Percentiles rank a stretch among this genome's conserved stretches.
phyloP scores from a whole-genome alignment of 2,113 vertebrate species.

The Bos indicus region DNA sequence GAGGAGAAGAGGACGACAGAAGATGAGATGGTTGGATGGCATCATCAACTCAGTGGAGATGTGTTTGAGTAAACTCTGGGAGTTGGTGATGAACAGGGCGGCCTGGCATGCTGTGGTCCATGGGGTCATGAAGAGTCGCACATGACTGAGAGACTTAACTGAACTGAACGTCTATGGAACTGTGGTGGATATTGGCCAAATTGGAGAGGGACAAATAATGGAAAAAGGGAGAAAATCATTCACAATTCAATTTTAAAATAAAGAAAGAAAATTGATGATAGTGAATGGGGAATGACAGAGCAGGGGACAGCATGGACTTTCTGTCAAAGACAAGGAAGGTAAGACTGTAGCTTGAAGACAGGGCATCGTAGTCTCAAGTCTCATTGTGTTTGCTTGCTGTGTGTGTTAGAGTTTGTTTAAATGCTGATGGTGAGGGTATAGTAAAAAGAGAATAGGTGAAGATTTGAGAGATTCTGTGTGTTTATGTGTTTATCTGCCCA shows the following conservation, averaged over 20 bases:
- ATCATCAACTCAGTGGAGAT: not conserved
- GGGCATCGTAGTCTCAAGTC: not conserved
- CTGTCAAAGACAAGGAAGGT: not conserved
- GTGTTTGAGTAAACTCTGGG: not conserved
- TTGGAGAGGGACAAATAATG: not conserved
- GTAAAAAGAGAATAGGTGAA: not conserved
- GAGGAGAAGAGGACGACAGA: rapidly evolving
- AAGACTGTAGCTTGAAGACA: not conserved
- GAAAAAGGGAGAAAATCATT: not conserved
- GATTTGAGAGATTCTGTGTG: not conserved
- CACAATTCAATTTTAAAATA: not conserved
- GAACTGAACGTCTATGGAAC: not conserved
- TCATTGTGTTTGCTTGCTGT: not conserved
- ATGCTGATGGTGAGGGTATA: not conserved
- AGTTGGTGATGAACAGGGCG: not conserved
- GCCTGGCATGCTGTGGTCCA: not conserved
- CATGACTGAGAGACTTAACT: not conserved
- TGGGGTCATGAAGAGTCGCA: not conserved
- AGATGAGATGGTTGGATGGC: not conserved
- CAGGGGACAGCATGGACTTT: not conserved
- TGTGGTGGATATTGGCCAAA: not conserved
- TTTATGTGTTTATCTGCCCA: not conserved
- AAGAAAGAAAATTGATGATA: not conserved
- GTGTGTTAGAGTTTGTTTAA: not conserved
- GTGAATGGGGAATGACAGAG: not conserved